Evolutionary conservation across 2,888 invertebrate genomes (phyloP), one percentile per base, ranked within the genome.

Genomic region (Papilio elwesi): DNA sequence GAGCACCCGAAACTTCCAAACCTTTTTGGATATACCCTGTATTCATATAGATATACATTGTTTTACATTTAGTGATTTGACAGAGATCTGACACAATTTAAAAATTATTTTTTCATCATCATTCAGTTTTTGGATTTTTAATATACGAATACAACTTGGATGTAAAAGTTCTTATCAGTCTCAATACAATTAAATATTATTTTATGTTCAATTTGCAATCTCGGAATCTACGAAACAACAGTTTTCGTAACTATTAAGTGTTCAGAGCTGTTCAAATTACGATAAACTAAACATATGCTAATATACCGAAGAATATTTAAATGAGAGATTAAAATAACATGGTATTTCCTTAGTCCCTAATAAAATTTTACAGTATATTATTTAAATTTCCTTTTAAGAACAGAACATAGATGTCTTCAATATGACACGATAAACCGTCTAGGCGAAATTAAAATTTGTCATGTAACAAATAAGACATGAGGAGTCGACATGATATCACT

Each of bases 1-100:
- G 38, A 59, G 13, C 13, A 38, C 16, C 38, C 13, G 43, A 53
- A 38, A 53, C 7, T 43, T 12, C 51, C 6, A 16, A 65, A 52
- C 8, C 48, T 47, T 68, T 68, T 68, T 57, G 68, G 47, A 38
- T 57, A 48, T 68, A 57, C 68, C 68, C 68, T 68, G 68, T 68
- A 57, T 57, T 68, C 11, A 57, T 38, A 55, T 15, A 67, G 9
- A 15, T 55, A 16, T 12, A 48, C 47, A 38, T 63, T 4, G 4
- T 38, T 47, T 26, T 8, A 43, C 15, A 43, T 51, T 67, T 55
- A 53, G 64, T 53, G 64, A 26, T 26, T 26, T 26, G 26, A 26
- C 26, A 26, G 26, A 26, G 26, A 70, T 15, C 15, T 55, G 52
- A 70, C 53, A 11, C 64, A 36, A 52, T 47, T 70, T 36, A 62